Percentiles rank a stretch among this genome's conserved stretches.
phyloP scores from a whole-genome alignment of 2,888 invertebrate species.

The Limnephilus marmoratus region DNA sequence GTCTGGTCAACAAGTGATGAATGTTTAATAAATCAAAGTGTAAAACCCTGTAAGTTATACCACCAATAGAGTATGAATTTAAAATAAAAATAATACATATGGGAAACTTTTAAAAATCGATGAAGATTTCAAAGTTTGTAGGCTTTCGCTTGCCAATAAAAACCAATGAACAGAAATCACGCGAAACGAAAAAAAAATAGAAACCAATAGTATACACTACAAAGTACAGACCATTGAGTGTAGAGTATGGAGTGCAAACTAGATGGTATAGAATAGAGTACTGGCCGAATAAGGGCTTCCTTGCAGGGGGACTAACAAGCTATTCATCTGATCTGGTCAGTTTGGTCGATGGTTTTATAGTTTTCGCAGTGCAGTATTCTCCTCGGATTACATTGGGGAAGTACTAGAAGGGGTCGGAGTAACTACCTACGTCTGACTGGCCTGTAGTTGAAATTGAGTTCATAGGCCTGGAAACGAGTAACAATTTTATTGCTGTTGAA shows the following conservation, averaged over 20 bases:
- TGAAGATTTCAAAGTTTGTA: neutral
- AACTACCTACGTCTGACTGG: neutral
- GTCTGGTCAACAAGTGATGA: too few species aligned
- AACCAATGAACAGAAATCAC: neutral
- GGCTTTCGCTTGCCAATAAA: neutral
- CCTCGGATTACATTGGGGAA: neutral
- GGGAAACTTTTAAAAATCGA: too few species aligned
- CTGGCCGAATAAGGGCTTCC: neutral
- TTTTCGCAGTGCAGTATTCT: constrained; percentile 42
- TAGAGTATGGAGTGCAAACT: neutral
- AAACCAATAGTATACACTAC: neutral
- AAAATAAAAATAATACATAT: too few species aligned
- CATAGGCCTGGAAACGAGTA: neutral
- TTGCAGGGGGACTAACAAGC: constrained; percentile 39
- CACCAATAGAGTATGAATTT: too few species aligned
- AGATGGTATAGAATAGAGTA: neutral
- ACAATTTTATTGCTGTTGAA: neutral
- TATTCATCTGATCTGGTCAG: constrained; percentile 43
- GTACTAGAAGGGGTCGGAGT: neutral
- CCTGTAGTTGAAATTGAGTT: neutral
- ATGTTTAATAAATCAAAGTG: too few species aligned
- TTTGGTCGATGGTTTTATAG: constrained; percentile 39
- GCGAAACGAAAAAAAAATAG: neutral
- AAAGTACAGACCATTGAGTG: neutral
- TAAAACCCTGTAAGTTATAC: too few species aligned